These are phyloP conservation scores for Telmatochromis brachygnathus DNA, from an alignment of 2,113 vertebrate genomes.

Conservation along the genomic window DNA sequence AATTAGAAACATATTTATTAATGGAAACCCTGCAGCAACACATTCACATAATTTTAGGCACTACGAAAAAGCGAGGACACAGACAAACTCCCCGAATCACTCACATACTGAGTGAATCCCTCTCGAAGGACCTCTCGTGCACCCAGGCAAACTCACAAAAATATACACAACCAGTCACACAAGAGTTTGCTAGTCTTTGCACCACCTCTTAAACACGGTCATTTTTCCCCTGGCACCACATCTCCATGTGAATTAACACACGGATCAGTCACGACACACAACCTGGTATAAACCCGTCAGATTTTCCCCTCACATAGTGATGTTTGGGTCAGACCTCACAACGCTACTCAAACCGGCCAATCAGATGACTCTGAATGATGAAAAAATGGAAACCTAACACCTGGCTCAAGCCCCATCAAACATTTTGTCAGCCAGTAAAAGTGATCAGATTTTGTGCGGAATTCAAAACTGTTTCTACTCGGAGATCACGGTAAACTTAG, in stretches of 20 bases:
- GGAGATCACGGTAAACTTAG: not conserved
- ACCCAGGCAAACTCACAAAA: not conserved
- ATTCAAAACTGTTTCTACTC: constrained; percentile 10
- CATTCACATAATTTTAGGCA: not conserved
- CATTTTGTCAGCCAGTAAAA: constrained; percentile 52
- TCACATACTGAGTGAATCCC: not conserved
- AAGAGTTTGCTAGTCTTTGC: constrained; percentile 22
- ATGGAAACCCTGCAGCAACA: not conserved
- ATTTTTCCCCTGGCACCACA: constrained; percentile 44
- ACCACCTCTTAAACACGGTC: constrained; percentile 58
- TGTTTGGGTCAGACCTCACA: constrained; percentile 25
- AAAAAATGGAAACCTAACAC: constrained; percentile 6
- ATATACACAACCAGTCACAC: not conserved
- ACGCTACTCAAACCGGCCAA: not conserved
- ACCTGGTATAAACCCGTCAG: constrained; percentile 27
- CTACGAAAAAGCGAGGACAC: not conserved
- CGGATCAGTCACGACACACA: constrained; percentile 42
- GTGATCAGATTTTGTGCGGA: constrained; percentile 41
- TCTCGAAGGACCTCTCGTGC: not conserved
- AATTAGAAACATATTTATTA: not conserved
- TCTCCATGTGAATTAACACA: constrained; percentile 49
- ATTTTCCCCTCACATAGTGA: constrained; percentile 48
- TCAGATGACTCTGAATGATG: not conserved
- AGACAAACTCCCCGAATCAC: not conserved
- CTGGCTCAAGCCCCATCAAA: not conserved